Percentiles rank a stretch among this genome's conserved stretches.
phyloP scores from a whole-genome alignment of 2,888 invertebrate genomes.

The Stomorhina lunata region DNA sequence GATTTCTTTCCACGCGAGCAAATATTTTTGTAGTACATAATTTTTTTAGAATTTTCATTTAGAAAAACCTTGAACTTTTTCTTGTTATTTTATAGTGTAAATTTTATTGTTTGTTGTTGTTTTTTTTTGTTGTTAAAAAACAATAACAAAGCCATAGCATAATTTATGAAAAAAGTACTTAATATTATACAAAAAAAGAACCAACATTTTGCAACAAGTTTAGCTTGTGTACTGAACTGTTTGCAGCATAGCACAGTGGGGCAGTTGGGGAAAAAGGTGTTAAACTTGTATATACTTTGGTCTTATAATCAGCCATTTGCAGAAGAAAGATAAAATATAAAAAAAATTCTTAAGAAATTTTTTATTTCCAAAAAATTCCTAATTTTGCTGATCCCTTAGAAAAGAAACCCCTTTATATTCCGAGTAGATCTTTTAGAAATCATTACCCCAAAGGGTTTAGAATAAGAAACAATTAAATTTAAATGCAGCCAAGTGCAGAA shows the following conservation, averaged over 20 bases:
- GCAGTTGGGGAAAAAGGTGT: neutral
- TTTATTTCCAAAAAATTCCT: too few species aligned
- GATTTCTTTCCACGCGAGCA: neutral
- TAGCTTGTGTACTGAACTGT: neutral
- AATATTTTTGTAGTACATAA: neutral
- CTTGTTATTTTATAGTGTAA: neutral
- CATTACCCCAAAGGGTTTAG: too few species aligned
- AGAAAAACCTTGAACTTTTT: slow-evolving; percentile 36
- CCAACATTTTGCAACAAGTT: neutral
- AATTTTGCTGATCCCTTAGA: too few species aligned
- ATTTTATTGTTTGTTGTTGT: neutral
- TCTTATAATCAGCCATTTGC: neutral
- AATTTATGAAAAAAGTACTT: slow-evolving; percentile 31
- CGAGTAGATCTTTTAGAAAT: too few species aligned
- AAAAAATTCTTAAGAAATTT: too few species aligned
- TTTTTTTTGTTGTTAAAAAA: slow-evolving; percentile 2
- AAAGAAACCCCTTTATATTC: too few species aligned
- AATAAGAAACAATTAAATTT: too few species aligned
- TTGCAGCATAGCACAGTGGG: neutral
- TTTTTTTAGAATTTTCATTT: neutral
- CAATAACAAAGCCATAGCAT: neutral
- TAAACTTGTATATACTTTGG: neutral
- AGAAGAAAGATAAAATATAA: neutral
- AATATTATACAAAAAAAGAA: too few species aligned
- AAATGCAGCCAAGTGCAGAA: too few species aligned